Base-by-base conservation (phyloP, 2,888 invertebrate genomes). In the Plusia festucae region DNA sequence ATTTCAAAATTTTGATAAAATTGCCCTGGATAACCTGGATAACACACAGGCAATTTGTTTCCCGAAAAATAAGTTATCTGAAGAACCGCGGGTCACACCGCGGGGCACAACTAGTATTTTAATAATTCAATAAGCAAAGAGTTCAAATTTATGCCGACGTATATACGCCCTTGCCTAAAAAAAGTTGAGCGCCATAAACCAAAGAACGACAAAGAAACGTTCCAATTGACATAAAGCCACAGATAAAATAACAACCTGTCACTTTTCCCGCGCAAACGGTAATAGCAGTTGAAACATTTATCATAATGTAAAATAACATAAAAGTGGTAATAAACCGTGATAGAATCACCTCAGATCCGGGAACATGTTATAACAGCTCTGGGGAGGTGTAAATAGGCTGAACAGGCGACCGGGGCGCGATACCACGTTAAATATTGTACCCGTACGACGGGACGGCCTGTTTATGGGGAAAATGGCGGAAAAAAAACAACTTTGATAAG, bases 351-450 rank as follows among this genome's bases (percentile, higher is more conserved):
- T 60, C 54, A 65, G 55, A 62, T 63, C 62, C 60, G 60, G 54
- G 44, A 60, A 66, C 74, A 77, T 70, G 78, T 70, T 59, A 59
- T 51, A 56, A 73, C 40, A 49, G 51, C 75, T 78, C 70, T 60
- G 54, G 70, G 70, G 76, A 77, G 66, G 64, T 78, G 78, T 76
- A 67, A 78, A 74, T 74, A 78, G 57, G 34, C 57, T 65, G 59
- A 69, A 77, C 55, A 53, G 70, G 69, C 62, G 66, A 59, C 60
- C 59, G 56, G 65, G 59, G 66, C 40, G 65, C 62, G 60, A 60
- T 76, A 59, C 66, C 66, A 57, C 46, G 62, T 76, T 76, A 70
- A 70, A 74, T 76, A 78, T 76, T 61, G 52, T 62, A 30, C 68
- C 46, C 53, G 53, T 54, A 34, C 57, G 18, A 64, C 46, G 66